Conservation (phyloP, 2,797 vertebrate genomes). For the Malacoraja senta region DNA sequence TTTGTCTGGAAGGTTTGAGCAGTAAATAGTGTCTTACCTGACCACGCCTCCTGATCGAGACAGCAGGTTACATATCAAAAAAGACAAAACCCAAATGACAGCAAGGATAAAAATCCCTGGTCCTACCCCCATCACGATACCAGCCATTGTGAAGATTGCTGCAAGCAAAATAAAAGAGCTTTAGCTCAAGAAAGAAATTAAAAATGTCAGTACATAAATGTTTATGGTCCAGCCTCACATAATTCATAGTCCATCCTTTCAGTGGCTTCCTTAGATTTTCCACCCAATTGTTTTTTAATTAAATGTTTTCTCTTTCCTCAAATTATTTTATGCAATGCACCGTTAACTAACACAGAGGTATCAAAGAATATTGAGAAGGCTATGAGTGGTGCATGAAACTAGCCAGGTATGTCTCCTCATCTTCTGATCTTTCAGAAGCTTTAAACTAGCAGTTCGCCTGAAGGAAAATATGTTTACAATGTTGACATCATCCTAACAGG, state of each 20-base stretch:
- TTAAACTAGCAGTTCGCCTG: neutral
- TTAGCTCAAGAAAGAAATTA: neutral
- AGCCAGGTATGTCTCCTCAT: neutral
- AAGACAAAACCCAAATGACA: constrained; percentile 66
- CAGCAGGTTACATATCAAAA: constrained; percentile 57
- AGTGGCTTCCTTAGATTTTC: neutral
- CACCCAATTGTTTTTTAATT: neutral
- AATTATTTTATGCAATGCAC: neutral
- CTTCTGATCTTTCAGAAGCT: neutral
- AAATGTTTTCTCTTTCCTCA: neutral
- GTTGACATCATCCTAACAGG: neutral
- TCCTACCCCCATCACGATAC: constrained; percentile 63
- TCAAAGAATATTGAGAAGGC: neutral
- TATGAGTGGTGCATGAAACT: neutral
- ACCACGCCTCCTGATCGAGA: constrained; percentile 56
- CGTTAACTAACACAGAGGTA: neutral
- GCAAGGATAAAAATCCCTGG: constrained; percentile 68
- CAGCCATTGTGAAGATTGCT: constrained; percentile 55
- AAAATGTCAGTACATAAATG: neutral
- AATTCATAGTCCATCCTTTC: neutral
- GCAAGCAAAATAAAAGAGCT: neutral
- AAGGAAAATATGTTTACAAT: neutral
- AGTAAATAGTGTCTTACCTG: constrained; percentile 61
- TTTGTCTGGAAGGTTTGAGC: neutral
- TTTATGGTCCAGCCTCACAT: neutral